These are phyloP conservation scores for Xyliphius kryptos DNA, from an alignment of 2,113 vertebrate genomes.

Conservation along the genomic window DNA sequence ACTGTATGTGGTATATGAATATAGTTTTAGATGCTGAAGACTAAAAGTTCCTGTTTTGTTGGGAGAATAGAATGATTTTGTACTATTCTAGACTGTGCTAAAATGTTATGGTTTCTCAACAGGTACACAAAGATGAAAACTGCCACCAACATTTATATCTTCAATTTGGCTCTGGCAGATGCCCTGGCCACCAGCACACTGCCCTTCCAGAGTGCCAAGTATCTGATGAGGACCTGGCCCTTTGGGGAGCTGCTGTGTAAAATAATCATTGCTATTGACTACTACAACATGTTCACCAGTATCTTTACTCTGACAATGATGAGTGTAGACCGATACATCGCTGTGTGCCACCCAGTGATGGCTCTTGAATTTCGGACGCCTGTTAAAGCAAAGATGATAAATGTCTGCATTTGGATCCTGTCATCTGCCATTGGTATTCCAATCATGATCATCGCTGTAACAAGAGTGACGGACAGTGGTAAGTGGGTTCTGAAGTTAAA, in stretches of 20 bases:
- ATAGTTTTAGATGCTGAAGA: no score
- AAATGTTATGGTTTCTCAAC: slow-evolving; percentile 22
- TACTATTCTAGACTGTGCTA: no score
- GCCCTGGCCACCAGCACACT: slow-evolving; percentile 89
- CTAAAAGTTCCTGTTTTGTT: no score
- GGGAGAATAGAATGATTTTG: no score
- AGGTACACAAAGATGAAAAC: slow-evolving; percentile 99
- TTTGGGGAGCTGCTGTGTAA: slow-evolving; percentile 89
- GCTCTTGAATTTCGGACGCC: slow-evolving; percentile 91
- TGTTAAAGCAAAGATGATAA: slow-evolving; percentile 89
- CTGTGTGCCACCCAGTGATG: slow-evolving; percentile 88
- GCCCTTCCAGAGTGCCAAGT: slow-evolving; percentile 94
- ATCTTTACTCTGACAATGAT: slow-evolving; percentile 98
- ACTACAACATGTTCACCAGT: slow-evolving; percentile 99
- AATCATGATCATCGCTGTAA: slow-evolving; percentile 88
- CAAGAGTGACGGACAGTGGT: slow-evolving; percentile 71
- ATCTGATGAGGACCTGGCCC: slow-evolving; percentile 92
- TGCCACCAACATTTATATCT: slow-evolving; percentile 98
- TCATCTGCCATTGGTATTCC: slow-evolving; percentile 86
- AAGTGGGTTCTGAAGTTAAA: no score
- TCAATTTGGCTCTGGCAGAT: slow-evolving; percentile 89
- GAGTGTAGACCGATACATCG: slow-evolving; percentile 94
- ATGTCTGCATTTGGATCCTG: slow-evolving; percentile 92
- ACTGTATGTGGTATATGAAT: no score
- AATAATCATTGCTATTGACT: slow-evolving; percentile 85